phyloP scores from a whole-genome alignment of 1,140 invertebrate species.

The Drosophila mojavensis region DNA sequence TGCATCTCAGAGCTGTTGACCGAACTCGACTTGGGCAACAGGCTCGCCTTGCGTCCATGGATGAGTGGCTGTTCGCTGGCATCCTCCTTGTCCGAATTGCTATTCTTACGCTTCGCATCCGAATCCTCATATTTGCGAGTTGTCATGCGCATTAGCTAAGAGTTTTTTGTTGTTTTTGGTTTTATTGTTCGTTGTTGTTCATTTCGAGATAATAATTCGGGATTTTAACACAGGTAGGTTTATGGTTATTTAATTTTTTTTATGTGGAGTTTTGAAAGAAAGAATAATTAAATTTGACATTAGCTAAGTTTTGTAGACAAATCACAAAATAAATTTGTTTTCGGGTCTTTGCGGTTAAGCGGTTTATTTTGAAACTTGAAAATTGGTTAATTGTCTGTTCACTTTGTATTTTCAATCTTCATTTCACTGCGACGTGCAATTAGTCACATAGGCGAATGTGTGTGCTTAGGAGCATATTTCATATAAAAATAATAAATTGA shows the following conservation, averaged over 20 bases:
- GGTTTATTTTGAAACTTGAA: conserved; percentile 3
- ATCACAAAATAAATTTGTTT: conserved; percentile 41
- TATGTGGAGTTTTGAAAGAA: conserved; percentile 55
- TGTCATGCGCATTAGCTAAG: conserved; percentile 69
- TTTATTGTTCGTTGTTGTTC: conserved; percentile 10
- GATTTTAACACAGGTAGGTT: conserved; percentile 17
- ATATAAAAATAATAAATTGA: not conserved
- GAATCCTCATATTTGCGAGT: conserved; percentile 66
- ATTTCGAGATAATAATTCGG: conserved; percentile 27
- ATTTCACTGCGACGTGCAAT: conserved; percentile 62
- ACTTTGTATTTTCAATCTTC: conserved; percentile 38
- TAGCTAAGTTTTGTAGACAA: conserved; percentile 54
- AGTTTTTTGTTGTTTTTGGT: conserved; percentile 1
- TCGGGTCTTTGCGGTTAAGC: conserved; percentile 17
- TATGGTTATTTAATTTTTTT: conserved; percentile 22
- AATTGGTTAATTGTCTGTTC: conserved; percentile 22
- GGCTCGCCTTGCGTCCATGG: conserved; percentile 41
- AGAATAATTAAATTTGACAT: conserved; percentile 75
- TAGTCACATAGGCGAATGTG: conserved; percentile 64
- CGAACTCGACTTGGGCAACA: conserved; percentile 11
- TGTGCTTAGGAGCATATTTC: conserved; percentile 20
- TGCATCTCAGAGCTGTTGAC: conserved; percentile 71
- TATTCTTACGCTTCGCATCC: conserved; percentile 77
- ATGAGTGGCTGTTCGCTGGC: conserved; percentile 63
- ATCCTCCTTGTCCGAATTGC: conserved; percentile 82